These are phyloP conservation scores for Anoplopoma fimbria DNA, from an alignment of 2,113 vertebrate species.

Conservation along the genomic window DNA sequence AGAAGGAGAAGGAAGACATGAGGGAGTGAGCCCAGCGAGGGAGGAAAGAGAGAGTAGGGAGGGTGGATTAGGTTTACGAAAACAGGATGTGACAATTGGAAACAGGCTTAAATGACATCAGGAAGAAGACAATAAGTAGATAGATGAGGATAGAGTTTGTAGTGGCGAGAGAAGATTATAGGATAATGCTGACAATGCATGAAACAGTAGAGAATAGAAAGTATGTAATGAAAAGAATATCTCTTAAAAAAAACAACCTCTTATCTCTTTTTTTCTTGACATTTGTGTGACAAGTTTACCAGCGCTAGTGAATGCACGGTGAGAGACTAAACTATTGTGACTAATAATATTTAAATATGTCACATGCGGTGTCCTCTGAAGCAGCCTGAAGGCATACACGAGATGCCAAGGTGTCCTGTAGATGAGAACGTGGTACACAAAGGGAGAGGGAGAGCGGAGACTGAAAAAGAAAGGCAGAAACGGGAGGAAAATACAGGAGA, in stretches of 20 bases:
- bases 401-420: not conserved
- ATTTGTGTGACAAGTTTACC: not conserved
- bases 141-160: not conserved
- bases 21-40: not conserved
- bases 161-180: constrained; percentile 21
- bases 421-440: not conserved
- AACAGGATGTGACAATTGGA: constrained; percentile 45
- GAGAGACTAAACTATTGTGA: not conserved
- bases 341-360: constrained; percentile 7
- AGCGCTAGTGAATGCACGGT: not conserved
- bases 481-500: no score
- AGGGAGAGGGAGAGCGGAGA: not conserved
- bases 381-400: not conserved
- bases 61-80: constrained; percentile 36
- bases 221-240: constrained; percentile 6
- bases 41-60: not conserved
- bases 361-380: constrained; percentile 3
- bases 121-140: constrained; percentile 11
- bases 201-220: constrained; percentile 4
- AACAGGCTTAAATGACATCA: constrained; percentile 38
- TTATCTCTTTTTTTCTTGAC: not conserved
- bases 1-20: constrained; percentile 1
- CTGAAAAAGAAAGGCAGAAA: no score
- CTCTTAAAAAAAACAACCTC: not conserved
- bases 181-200: constrained; percentile 24